Percentiles rank a stretch among this genome's conserved stretches.
phyloP scores from a whole-genome alignment of 2,797 vertebrate species.

The Fratercula arctica region DNA sequence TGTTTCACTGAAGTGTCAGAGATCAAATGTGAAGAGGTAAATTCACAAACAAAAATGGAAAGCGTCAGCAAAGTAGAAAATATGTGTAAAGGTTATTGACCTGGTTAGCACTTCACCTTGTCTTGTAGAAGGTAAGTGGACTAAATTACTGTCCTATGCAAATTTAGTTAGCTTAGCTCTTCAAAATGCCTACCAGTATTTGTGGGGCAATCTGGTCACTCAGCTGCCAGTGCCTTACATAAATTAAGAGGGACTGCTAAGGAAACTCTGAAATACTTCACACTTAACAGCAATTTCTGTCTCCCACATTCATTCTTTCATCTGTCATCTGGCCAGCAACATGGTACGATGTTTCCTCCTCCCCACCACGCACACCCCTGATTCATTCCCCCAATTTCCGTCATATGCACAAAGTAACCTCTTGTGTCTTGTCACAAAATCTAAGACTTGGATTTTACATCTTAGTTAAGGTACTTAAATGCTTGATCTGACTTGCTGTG shows the following conservation, averaged over 20 bases:
- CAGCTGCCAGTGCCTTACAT: not conserved
- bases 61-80: not conserved
- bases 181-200: not conserved
- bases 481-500: not conserved
- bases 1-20: not conserved
- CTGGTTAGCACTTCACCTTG: not conserved
- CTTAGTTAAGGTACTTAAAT: not conserved
- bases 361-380: no score
- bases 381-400: not conserved
- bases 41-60: not conserved
- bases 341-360: not conserved
- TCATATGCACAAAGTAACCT: not conserved
- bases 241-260: not conserved
- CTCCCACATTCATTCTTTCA: not conserved
- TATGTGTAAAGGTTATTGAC: not conserved
- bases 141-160: not conserved
- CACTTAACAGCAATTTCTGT: not conserved
- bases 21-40: not conserved
- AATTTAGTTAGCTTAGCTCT: not conserved
- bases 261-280: not conserved
- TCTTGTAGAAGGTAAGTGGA: not conserved
- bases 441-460: not conserved
- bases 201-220: not conserved
- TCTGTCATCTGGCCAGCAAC: not conserved
- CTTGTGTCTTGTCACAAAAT: not conserved